Conservation (phyloP, 2,797 vertebrate species). For the Buphagus erythrorhynchus region DNA sequence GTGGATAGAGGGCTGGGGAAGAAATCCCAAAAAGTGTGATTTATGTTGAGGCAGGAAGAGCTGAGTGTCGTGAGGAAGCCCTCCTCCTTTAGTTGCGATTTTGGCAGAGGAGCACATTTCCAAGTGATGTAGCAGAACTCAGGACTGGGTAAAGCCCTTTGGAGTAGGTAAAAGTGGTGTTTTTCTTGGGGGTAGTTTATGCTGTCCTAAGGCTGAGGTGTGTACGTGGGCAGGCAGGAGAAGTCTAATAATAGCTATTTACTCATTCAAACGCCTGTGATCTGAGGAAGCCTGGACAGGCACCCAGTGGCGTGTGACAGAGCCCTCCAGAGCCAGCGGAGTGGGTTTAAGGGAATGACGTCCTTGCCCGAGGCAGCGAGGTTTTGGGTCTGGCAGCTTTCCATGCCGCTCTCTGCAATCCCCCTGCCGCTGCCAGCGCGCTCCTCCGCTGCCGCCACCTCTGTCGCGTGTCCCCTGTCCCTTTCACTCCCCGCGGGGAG, state of each 20-base stretch:
- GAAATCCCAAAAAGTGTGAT: neutral
- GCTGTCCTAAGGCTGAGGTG: neutral
- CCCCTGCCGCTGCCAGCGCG: neutral
- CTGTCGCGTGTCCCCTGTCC: neutral
- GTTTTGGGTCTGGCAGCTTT: slow-evolving; percentile 46
- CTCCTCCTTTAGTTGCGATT: neutral
- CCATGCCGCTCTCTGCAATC: neutral
- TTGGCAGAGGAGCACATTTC: neutral
- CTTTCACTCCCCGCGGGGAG: neutral
- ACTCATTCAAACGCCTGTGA: slow-evolving; percentile 7
- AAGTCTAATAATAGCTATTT: slow-evolving; percentile 40
- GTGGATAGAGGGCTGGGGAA: neutral
- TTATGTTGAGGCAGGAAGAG: neutral
- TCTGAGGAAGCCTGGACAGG: slow-evolving; percentile 10
- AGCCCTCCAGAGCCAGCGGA: neutral
- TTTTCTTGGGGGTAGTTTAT: neutral
- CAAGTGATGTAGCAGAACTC: neutral
- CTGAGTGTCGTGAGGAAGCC: neutral
- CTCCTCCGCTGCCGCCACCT: neutral
- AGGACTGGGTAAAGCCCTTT: neutral
- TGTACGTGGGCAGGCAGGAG: neutral
- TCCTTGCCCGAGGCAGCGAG: slow-evolving; percentile 15
- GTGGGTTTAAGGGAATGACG: slow-evolving; percentile 38
- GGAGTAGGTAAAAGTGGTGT: neutral
- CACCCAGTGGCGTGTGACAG: slow-evolving; percentile 26